Conservation (phyloP, 2,888 invertebrate genomes). For the Temnothorax ravouxi region DNA sequence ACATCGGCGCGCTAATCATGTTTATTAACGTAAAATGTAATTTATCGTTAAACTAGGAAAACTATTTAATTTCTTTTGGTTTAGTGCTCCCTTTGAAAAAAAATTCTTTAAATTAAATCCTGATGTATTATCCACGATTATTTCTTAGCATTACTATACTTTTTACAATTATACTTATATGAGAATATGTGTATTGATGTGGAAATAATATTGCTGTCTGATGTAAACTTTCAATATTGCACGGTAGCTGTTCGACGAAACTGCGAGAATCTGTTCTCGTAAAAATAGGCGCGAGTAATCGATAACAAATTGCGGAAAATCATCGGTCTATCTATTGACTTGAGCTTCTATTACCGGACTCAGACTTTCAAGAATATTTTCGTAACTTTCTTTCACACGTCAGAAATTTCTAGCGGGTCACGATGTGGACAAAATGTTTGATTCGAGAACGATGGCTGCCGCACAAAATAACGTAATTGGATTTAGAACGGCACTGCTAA, state of each 20-base stretch:
- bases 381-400: constrained; percentile 58
- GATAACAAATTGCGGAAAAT: constrained; percentile 56
- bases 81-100: neutral
- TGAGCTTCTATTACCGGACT: constrained; percentile 25
- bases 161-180: neutral
- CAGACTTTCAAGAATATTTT: constrained; percentile 34
- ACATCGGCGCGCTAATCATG: neutral
- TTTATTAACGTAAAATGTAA: neutral
- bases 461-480: constrained; percentile 41
- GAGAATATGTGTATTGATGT: neutral
- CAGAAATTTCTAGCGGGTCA: constrained; percentile 23
- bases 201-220: neutral
- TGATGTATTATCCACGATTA: neutral
- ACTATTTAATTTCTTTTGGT: neutral
- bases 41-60: neutral
- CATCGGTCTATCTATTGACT: constrained; percentile 26
- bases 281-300: constrained; percentile 28
- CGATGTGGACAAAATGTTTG: constrained; percentile 39
- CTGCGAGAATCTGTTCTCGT: neutral
- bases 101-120: neutral
- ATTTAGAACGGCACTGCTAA: constrained; percentile 32
- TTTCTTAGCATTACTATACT: neutral
- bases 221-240: constrained; percentile 24
- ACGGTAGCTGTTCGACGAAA: neutral
- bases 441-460: constrained; percentile 15